These are phyloP conservation scores for Eupithecia tripunctaria DNA, from an alignment of 2,888 invertebrate genomes.

Conservation along the genomic window DNA sequence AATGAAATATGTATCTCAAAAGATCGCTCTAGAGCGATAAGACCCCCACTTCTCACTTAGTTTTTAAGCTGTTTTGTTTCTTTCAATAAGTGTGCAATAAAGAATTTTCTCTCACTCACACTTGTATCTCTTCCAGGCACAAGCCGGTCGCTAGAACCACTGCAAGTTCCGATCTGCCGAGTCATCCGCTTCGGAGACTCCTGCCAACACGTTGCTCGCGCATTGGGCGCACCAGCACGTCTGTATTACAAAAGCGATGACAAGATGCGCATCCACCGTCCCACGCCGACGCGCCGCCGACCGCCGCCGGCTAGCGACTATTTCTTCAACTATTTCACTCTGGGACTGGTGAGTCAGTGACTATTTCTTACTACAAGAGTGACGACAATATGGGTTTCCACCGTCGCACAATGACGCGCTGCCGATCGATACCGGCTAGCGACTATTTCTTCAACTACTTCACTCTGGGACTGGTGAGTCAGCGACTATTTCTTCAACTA, in stretches of 20 bases:
- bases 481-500: not conserved
- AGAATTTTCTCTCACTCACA: too few species aligned
- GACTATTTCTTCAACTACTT: conserved; percentile 99
- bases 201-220: conserved; percentile 94
- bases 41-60: too few species aligned
- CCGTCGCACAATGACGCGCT: conserved; percentile 90
- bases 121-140: conserved; percentile 67
- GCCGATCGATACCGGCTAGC: conserved; percentile 91
- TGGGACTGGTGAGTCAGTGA: conserved; percentile 91
- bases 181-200: conserved; percentile 93
- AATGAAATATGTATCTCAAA: too few species aligned
- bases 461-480: conserved; percentile 94
- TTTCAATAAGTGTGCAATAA: too few species aligned
- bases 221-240: conserved; percentile 95
- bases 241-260: conserved; percentile 99
- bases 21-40: too few species aligned
- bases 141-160: conserved; percentile 86
- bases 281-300: conserved; percentile 89
- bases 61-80: too few species aligned
- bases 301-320: conserved; percentile 95
- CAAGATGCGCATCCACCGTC: conserved; percentile 99
- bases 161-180: conserved; percentile 85
- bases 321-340: conserved; percentile 99
- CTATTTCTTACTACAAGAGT: conserved; percentile 92
- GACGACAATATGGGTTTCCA: conserved; percentile 99